These are phyloP conservation scores for Gambusia affinis DNA, from an alignment of 2,113 vertebrate genomes.

Conservation along the genomic window DNA sequence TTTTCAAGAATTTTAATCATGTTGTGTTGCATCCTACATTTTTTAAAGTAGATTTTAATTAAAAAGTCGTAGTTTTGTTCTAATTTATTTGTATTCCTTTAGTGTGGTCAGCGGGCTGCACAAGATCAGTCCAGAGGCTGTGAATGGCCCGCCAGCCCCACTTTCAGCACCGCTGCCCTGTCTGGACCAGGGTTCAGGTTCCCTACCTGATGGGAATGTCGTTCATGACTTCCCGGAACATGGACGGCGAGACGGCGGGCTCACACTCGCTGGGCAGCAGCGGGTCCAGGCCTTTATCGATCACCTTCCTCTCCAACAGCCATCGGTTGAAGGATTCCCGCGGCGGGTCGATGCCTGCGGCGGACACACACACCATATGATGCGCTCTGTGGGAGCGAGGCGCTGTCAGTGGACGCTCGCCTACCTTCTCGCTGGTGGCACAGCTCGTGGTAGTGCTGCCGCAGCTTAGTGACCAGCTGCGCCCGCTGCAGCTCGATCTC, in stretches of 20 bases:
- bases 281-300: constrained; percentile 93
- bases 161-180: no score
- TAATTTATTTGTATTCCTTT: no score
- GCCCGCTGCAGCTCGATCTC: constrained; percentile 95
- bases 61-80: no score
- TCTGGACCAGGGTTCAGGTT: neutral
- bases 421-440: constrained; percentile 88
- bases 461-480: constrained; percentile 92
- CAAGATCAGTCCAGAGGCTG: no score
- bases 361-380: neutral
- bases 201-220: constrained; percentile 95
- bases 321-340: constrained; percentile 98
- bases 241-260: constrained; percentile 92
- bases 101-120: no score
- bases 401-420: neutral
- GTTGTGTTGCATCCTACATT: no score
- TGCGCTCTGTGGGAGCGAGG: neutral
- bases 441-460: constrained; percentile 95
- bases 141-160: no score
- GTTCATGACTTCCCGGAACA: constrained; percentile 99
- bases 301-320: constrained; percentile 95
- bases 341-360: constrained; percentile 92
- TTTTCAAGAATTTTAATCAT: no score
- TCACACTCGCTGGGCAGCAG: constrained; percentile 94
- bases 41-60: no score